Percentiles rank a stretch among this genome's conserved stretches.
Conservation (phyloP, 2,113 vertebrate genomes). For the Anthoscopus minutus region DNA sequence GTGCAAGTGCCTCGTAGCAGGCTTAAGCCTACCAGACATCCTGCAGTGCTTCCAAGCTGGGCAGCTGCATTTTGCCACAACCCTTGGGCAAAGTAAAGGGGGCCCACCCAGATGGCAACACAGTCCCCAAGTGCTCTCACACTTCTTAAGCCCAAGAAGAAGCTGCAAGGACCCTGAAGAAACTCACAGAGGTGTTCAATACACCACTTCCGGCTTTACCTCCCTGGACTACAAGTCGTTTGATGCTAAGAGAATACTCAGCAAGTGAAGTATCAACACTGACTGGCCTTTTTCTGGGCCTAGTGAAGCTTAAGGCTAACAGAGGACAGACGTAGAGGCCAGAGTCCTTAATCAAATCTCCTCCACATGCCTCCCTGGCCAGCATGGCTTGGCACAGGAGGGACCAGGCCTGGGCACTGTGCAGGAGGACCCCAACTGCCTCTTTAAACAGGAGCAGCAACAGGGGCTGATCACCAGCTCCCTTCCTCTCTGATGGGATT, state of each 20-base stretch:
- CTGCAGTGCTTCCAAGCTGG: not conserved
- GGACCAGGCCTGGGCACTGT: not conserved
- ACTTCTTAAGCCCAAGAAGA: not conserved
- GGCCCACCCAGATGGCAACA: not conserved
- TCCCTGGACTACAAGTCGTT: not conserved
- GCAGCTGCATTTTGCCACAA: not conserved
- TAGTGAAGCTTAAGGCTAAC: not conserved
- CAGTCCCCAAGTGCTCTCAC: not conserved
- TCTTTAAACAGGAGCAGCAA: not conserved
- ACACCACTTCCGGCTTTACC: not conserved
- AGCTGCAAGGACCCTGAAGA: not conserved
- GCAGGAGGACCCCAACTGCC: not conserved
- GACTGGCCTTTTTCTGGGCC: not conserved
- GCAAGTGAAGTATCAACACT: not conserved
- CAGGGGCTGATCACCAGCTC: not conserved
- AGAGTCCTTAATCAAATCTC: not conserved
- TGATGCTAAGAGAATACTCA: not conserved
- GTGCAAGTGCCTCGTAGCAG: not conserved
- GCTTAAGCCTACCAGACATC: not conserved
- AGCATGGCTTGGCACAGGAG: not conserved
- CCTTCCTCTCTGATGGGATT: not conserved
- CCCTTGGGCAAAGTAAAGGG: not conserved
- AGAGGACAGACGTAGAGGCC: not conserved
- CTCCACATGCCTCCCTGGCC: fast-evolving
- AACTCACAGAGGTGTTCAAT: not conserved